Conservation (phyloP, 2,888 invertebrate genomes). For the Athalia circularis region DNA sequence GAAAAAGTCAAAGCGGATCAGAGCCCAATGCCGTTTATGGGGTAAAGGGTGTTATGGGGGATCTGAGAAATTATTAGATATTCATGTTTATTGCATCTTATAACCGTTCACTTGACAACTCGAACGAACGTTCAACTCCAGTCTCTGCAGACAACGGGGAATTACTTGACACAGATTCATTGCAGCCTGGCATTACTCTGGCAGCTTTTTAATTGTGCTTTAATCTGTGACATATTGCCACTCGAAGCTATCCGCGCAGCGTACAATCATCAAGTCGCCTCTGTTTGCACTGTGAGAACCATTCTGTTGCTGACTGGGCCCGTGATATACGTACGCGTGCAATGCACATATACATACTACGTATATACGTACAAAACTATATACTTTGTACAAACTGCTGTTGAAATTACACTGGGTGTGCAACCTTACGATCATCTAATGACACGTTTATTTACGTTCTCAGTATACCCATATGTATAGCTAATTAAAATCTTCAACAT, state of each 20-base stretch:
- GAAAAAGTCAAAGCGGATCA: background rate
- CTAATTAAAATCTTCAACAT: background rate
- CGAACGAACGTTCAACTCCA: background rate
- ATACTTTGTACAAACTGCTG: background rate
- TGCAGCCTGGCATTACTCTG: background rate
- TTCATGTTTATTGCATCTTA: background rate
- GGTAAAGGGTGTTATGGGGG: no score
- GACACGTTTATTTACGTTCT: no score
- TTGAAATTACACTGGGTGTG: conserved; percentile 10
- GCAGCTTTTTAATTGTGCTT: conserved; percentile 70
- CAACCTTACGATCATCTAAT: background rate
- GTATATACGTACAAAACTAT: background rate
- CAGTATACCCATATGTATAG: background rate
- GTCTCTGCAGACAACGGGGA: background rate
- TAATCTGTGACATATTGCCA: conserved; percentile 72
- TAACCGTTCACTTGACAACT: background rate
- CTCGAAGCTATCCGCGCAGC: conserved; percentile 53
- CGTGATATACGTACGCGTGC: background rate
- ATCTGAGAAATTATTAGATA: no score
- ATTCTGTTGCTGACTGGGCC: conserved; percentile 17
- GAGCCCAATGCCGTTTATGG: background rate
- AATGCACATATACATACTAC: background rate
- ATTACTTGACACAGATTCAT: conserved; percentile 37
- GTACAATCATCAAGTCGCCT: conserved; percentile 14
- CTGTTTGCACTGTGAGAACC: background rate